Conservation (phyloP, 1,140 invertebrate species). For the Drosophila repleta region DNA sequence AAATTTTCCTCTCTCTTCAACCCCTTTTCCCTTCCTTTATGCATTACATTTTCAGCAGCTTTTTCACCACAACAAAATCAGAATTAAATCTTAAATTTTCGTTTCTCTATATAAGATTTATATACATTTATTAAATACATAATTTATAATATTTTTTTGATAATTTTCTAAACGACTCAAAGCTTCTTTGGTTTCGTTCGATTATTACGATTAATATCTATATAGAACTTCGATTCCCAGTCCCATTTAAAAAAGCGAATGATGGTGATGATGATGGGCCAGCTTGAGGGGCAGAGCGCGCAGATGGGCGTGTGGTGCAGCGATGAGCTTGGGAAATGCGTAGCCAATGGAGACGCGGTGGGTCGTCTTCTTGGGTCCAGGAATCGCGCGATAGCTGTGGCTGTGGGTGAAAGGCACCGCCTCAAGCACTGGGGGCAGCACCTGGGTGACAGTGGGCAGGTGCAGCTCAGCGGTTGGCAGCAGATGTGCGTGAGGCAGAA, state of each 20-base stretch:
- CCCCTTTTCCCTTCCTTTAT: no score
- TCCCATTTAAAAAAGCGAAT: slow-evolving; percentile 63
- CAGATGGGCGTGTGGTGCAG: slow-evolving; percentile 65
- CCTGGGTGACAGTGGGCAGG: slow-evolving; percentile 43
- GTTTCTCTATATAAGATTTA: slow-evolving; percentile 9
- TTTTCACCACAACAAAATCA: no score
- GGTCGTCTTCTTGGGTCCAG: slow-evolving; percentile 74
- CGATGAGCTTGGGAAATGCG: slow-evolving; percentile 62
- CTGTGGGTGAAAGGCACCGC: slow-evolving; percentile 60
- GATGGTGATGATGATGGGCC: slow-evolving; percentile 64
- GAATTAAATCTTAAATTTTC: background rate
- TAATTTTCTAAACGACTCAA: slow-evolving; percentile 29
- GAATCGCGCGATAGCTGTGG: slow-evolving; percentile 70
- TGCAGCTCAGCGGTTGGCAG: slow-evolving; percentile 55
- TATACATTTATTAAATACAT: slow-evolving; percentile 20
- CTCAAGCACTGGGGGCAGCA: slow-evolving; percentile 71
- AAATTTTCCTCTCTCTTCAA: no score
- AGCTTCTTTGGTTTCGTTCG: slow-evolving; percentile 41
- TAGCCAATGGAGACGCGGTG: slow-evolving; percentile 75
- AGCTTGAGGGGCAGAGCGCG: slow-evolving; percentile 65
- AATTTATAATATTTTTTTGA: slow-evolving; percentile 16
- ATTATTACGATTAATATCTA: slow-evolving; percentile 1
- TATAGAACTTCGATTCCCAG: background rate
- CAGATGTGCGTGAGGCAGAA: slow-evolving; percentile 37
- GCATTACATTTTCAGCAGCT: no score